These are phyloP conservation scores for Nomada fucata DNA, from an alignment of 2,888 invertebrate genomes.

Conservation along the genomic window DNA sequence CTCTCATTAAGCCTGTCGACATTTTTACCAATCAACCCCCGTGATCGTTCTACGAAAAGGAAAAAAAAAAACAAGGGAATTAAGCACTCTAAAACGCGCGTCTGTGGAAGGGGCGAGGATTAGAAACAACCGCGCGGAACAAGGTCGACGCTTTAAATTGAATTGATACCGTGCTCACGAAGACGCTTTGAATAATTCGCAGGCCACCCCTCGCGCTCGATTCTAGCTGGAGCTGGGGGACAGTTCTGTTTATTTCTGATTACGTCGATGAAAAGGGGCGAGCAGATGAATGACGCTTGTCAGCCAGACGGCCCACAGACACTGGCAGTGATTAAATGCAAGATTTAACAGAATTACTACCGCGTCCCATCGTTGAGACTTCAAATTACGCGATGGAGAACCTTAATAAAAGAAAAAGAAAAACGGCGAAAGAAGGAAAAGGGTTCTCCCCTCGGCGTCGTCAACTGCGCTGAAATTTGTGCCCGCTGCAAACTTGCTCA, in stretches of 20 bases:
- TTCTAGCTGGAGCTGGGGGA: constrained; percentile 37
- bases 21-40: constrained; percentile 28
- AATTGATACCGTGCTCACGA: constrained; percentile 56
- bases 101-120: background rate
- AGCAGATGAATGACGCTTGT: constrained; percentile 55
- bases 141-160: constrained; percentile 51
- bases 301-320: constrained; percentile 44
- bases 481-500: background rate
- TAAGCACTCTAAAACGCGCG: background rate
- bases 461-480: background rate
- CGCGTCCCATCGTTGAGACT: background rate
- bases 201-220: constrained; percentile 33
- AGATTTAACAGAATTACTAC: constrained; percentile 33
- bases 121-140: constrained; percentile 36
- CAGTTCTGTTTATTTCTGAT: constrained; percentile 62
- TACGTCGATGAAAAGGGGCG: constrained; percentile 59
- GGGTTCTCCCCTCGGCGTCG: background rate
- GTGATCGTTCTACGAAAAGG: background rate
- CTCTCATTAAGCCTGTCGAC: constrained; percentile 23
- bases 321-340: constrained; percentile 40
- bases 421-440: background rate
- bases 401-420: background rate
- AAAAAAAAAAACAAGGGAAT: constrained; percentile 3
- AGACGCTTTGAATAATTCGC: constrained; percentile 68
- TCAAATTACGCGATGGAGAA: constrained; percentile 11